Conservation (phyloP, 2,113 vertebrate genomes). For the Dipodomys ordii region DNA sequence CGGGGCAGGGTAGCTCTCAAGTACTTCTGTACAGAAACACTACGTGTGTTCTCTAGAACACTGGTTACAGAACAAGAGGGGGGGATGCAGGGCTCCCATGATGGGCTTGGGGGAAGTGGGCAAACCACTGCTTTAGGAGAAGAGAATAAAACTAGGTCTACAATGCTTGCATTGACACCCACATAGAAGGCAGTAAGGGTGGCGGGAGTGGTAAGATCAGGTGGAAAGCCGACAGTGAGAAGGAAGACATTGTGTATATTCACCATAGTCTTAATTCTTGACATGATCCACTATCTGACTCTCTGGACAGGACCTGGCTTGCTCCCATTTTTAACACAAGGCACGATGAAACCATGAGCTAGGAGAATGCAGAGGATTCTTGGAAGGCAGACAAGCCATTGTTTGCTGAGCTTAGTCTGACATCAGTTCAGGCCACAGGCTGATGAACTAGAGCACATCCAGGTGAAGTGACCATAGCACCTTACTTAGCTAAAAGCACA, state of each 20-base stretch:
- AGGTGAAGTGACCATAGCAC: not conserved
- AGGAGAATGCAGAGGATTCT: not conserved
- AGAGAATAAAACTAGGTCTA: not conserved
- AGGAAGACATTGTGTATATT: not conserved
- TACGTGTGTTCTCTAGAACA: not conserved
- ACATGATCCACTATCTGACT: not conserved
- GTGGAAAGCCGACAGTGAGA: not conserved
- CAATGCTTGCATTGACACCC: not conserved
- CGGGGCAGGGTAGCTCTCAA: not conserved
- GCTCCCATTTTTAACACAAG: not conserved
- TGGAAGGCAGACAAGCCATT: not conserved
- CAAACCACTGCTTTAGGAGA: not conserved
- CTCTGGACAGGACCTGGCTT: constrained; percentile 34
- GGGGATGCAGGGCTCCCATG: not conserved
- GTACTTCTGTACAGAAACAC: not conserved
- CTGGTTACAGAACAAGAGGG: not conserved
- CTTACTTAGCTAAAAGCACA: not conserved
- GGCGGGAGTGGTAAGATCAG: not conserved
- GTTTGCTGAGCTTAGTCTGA: not conserved
- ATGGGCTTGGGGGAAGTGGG: not conserved
- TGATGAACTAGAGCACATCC: not conserved
- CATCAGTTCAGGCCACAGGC: not conserved
- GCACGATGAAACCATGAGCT: not conserved
- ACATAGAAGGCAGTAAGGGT: not conserved
- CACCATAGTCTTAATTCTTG: not conserved